phyloP scores from a whole-genome alignment of 2,888 invertebrate genomes.

The Aphrophora alni region DNA sequence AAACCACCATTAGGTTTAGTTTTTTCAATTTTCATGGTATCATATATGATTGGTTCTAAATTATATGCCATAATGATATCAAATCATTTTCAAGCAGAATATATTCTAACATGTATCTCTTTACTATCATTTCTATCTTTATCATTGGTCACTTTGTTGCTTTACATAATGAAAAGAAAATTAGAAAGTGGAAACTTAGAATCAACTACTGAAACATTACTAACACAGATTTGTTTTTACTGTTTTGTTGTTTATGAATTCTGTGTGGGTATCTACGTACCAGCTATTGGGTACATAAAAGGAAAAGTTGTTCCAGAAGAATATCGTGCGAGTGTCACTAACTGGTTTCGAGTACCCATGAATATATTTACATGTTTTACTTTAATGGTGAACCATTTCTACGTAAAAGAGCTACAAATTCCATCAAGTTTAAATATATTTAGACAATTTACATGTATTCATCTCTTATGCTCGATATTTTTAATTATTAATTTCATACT shows the following conservation, averaged over 20 bases:
- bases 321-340: slow-evolving; percentile 62
- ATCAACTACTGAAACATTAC: neutral
- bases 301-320: slow-evolving; percentile 63
- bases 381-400: slow-evolving; percentile 41
- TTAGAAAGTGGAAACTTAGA: neutral
- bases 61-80: slow-evolving; percentile 58
- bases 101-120: slow-evolving; percentile 42
- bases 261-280: slow-evolving; percentile 65
- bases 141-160: neutral
- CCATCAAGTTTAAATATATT: neutral
- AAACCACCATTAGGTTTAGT: slow-evolving; percentile 63
- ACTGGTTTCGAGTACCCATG: slow-evolving; percentile 66
- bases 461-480: slow-evolving; percentile 24
- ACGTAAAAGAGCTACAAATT: neutral
- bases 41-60: slow-evolving; percentile 64
- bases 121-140: slow-evolving; percentile 35
- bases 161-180: neutral
- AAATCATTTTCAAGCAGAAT: slow-evolving; percentile 44
- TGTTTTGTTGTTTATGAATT: slow-evolving; percentile 63
- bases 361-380: slow-evolving; percentile 62
- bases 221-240: slow-evolving; percentile 55
- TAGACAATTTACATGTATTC: slow-evolving; percentile 23
- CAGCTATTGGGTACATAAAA: slow-evolving; percentile 62
- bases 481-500: slow-evolving; percentile 13
- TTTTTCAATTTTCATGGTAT: slow-evolving; percentile 66